A percentile compares a stretch with the other conserved stretches of the same genome.
phyloP scores from a whole-genome alignment of 2,888 invertebrate species.

The Eupithecia inturbata region DNA sequence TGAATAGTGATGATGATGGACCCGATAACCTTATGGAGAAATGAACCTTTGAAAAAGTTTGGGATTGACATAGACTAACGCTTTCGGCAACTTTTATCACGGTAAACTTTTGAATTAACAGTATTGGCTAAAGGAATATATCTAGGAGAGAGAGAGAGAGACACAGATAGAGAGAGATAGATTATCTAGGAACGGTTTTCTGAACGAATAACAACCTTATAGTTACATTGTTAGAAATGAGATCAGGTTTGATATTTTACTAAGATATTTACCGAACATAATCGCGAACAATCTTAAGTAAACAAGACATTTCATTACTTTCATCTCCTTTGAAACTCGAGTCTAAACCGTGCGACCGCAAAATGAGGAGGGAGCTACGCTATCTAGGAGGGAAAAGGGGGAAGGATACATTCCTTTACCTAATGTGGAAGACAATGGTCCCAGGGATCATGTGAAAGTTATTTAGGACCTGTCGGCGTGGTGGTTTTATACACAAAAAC shows the following conservation, averaged over 20 bases:
- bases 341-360: constrained; percentile 66
- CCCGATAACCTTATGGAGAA: background rate
- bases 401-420: constrained; percentile 72
- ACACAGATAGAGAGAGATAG: background rate
- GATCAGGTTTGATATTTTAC: background rate
- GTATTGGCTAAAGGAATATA: too few relatives aligned
- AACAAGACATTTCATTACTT: constrained; percentile 23
- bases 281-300: constrained; percentile 10
- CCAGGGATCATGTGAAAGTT: constrained; percentile 68
- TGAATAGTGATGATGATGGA: background rate
- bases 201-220: background rate
- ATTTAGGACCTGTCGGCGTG: constrained; percentile 51
- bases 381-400: constrained; percentile 41
- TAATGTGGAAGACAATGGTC: constrained; percentile 80
- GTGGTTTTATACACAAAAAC: constrained; percentile 42
- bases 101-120: too few relatives aligned
- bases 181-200: background rate
- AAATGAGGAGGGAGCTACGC: constrained; percentile 58
- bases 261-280: background rate
- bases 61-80: background rate
- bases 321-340: constrained; percentile 37
- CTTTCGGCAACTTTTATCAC: background rate
- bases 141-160: background rate
- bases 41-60: background rate
- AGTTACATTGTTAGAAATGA: constrained; percentile 2